These are phyloP conservation scores for Axinella damicornis DNA, from an alignment of 37 sponge, comb jelly and placozoan genomes.

Conservation along the genomic window DNA sequence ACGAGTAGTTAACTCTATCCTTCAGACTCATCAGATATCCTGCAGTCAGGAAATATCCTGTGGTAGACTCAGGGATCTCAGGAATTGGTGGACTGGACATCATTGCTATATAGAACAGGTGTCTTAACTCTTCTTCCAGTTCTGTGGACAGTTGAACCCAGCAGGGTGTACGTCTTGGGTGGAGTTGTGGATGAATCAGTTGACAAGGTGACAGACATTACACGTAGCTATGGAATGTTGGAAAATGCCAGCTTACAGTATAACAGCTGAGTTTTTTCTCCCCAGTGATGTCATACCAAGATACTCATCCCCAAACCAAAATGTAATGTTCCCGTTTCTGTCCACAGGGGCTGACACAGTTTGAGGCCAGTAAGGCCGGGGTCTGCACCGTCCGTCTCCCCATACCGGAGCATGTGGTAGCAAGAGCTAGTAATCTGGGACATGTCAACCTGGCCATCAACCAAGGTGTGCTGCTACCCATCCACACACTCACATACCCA, in stretches of 20 bases:
- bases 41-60: too few relatives aligned
- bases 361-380: neutral
- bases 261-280: too few relatives aligned
- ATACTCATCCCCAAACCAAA: too few relatives aligned
- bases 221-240: too few relatives aligned
- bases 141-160: neutral
- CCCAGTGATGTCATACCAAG: too few relatives aligned
- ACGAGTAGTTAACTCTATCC: too few relatives aligned
- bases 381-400: slow-evolving; percentile 16
- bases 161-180: slow-evolving; percentile 1
- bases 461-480: neutral
- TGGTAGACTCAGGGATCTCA: too few relatives aligned
- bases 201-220: too few relatives aligned
- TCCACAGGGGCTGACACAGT: slow-evolving; percentile 10
- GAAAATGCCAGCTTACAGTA: too few relatives aligned
- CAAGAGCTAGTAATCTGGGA: neutral
- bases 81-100: too few relatives aligned
- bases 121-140: neutral
- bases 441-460: slow-evolving; percentile 21
- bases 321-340: neutral
- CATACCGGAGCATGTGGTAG: neutral
- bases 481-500: slow-evolving; percentile 3
- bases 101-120: too few relatives aligned
- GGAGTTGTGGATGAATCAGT: neutral
- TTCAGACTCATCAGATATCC: too few relatives aligned